phyloP scores from a whole-genome alignment of 2,888 invertebrate genomes.

The Hetaerina titia region DNA sequence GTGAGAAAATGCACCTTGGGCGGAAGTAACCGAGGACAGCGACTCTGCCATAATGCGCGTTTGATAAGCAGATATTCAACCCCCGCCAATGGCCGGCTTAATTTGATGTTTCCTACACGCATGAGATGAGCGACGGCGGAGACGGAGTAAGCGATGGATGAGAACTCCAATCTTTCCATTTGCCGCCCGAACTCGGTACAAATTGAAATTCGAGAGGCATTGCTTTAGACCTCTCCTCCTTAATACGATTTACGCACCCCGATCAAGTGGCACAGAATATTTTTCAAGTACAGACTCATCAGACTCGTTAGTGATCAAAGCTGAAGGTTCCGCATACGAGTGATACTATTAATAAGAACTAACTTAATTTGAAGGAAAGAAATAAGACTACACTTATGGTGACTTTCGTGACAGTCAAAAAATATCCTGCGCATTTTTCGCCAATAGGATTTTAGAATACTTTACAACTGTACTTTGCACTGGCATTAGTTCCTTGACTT shows the following conservation, averaged over 20 bases:
- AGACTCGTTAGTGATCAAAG: neutral
- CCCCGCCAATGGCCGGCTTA: neutral
- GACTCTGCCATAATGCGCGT: neutral
- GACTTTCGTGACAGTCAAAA: neutral
- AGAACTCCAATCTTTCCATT: neutral
- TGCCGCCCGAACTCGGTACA: neutral
- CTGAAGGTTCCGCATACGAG: neutral
- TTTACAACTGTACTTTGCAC: no score
- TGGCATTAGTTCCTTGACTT: no score
- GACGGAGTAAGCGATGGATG: neutral
- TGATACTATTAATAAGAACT: neutral
- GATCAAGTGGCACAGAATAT: neutral
- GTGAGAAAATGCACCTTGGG: neutral
- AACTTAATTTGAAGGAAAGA: neutral
- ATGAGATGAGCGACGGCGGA: neutral
- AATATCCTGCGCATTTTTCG: neutral
- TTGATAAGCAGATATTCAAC: conserved; percentile 15
- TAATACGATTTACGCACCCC: neutral
- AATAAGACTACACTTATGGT: neutral
- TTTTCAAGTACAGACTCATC: neutral
- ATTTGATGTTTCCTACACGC: conserved; percentile 15
- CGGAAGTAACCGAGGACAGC: conserved; percentile 21
- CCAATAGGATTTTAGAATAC: neutral
- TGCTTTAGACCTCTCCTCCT: neutral
- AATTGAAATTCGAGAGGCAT: neutral